These are phyloP conservation scores for Telmatochromis brichardi DNA, from an alignment of 2,113 vertebrate genomes.

Conservation along the genomic window DNA sequence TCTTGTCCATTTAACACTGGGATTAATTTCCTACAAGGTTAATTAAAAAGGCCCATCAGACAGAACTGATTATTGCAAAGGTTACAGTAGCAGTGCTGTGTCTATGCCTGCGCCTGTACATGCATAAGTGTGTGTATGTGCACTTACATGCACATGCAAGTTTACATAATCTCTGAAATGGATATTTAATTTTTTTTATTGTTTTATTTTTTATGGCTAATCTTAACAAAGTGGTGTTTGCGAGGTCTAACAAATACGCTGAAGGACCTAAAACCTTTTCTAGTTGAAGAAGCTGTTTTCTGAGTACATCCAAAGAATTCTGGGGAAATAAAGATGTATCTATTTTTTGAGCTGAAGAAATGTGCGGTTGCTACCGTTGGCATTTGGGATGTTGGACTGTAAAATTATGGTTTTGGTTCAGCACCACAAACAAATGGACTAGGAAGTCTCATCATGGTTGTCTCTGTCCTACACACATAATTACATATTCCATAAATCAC, in stretches of 20 bases:
- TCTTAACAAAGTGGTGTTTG: not conserved
- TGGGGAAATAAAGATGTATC: not conserved
- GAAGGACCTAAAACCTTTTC: not conserved
- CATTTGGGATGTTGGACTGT: not conserved
- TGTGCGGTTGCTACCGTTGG: not conserved
- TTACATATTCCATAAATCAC: not conserved
- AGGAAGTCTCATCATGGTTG: not conserved
- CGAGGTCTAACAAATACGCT: not conserved
- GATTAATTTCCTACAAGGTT: constrained; percentile 78
- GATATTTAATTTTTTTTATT: not conserved
- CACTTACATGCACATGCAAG: not conserved
- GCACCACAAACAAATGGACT: not conserved
- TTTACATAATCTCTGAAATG: not conserved
- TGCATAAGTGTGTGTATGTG: not conserved
- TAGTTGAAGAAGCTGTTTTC: not conserved
- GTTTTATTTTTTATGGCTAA: not conserved
- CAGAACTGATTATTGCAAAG: constrained; percentile 74
- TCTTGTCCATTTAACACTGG: constrained; percentile 76
- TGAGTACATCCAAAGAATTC: not conserved
- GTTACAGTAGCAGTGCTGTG: constrained; percentile 63
- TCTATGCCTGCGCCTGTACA: constrained; percentile 10
- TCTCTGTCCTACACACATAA: not conserved
- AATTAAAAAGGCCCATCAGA: constrained; percentile 78
- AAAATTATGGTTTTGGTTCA: constrained; percentile 4
- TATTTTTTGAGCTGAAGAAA: not conserved